Evolutionary conservation across 2,797 vertebrate species (phyloP), one percentile per base, ranked within the genome.

Genomic region (Coregonus suidteri): DNA sequence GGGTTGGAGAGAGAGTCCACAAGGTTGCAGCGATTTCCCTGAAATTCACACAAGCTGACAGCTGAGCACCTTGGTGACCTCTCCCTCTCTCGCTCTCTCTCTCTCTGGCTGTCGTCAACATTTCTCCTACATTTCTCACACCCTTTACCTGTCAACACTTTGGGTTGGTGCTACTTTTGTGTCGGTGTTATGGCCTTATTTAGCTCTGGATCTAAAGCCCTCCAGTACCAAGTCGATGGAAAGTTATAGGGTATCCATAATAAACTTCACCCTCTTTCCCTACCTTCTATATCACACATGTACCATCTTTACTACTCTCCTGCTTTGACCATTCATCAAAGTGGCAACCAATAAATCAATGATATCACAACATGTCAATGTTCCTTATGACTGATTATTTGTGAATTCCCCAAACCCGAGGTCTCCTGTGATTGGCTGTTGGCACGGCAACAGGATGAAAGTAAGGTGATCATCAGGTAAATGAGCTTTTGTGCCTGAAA

Each of bases 281-380:
- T 41, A 41, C 7, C 41, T 41, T 41, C 41, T 41, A 64, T 85
- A 25, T 25, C 25, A 25, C 25, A 25, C 25, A 89, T 89, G 70
- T 66, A 41, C 82, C 80, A 86, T 89, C 87, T 88, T 90, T 89
- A 91, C 73, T 75, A 90, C 86, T 6, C 1, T 80, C 81, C 81
- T 84, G 83, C 88, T 89, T 86, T 86, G 84, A 87, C 84, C 84
- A 85, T 90, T 91, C 81, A 87, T 91, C 88, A 90, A 76, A 79
- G 84, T 76, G 73, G 47, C 71, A 54, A 81, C 52, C 84, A 78
- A 92, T 91, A 88, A 89, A 93, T 91, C 88, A 90, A 0, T 56
- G 79, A 73, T 82, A 90, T 92, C 88, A 79, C 81, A 82, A 86
- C 73, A 85, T 6, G 78, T 82, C 91, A 82, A 37, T 54, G n/a